Percentiles rank a stretch among this genome's conserved stretches.
Conservation (phyloP, 2,113 vertebrate species). For the human region DNA sequence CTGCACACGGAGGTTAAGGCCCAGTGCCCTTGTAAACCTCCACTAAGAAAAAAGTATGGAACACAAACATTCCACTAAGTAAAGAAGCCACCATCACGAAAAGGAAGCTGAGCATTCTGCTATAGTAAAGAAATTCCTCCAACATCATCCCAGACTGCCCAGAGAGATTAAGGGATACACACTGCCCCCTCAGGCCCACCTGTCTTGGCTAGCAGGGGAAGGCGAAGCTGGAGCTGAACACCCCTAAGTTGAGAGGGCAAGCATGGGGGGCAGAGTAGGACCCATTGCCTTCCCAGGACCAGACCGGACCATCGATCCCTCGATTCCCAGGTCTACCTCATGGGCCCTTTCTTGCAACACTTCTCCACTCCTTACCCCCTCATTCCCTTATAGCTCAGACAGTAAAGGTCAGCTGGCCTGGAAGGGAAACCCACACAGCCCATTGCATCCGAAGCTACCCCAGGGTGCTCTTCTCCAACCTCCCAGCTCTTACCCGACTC, state of each 20-base stretch:
- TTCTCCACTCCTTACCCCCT: background rate
- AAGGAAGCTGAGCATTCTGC: background rate
- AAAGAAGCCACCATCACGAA: background rate
- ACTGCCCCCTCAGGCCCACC: background rate
- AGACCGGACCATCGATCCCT: background rate
- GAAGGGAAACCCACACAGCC: background rate
- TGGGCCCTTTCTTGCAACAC: background rate
- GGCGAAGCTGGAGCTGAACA: background rate
- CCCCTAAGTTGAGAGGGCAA: background rate
- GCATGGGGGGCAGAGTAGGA: background rate
- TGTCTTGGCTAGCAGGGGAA: background rate
- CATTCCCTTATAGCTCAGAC: background rate
- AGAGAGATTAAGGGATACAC: background rate
- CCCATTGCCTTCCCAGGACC: background rate
- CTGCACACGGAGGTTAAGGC: background rate
- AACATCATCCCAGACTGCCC: background rate
- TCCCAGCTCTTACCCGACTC: slow-evolving; percentile 77
- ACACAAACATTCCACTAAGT: background rate
- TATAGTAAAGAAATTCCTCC: background rate
- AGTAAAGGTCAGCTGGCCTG: background rate
- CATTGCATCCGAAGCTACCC: background rate
- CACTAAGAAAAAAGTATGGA: background rate
- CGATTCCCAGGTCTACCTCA: background rate
- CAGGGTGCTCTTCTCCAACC: slow-evolving; percentile 43
- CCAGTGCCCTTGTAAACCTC: background rate